phyloP scores from a whole-genome alignment of 1,140 invertebrate species.

The Dermatophagoides farinae region DNA sequence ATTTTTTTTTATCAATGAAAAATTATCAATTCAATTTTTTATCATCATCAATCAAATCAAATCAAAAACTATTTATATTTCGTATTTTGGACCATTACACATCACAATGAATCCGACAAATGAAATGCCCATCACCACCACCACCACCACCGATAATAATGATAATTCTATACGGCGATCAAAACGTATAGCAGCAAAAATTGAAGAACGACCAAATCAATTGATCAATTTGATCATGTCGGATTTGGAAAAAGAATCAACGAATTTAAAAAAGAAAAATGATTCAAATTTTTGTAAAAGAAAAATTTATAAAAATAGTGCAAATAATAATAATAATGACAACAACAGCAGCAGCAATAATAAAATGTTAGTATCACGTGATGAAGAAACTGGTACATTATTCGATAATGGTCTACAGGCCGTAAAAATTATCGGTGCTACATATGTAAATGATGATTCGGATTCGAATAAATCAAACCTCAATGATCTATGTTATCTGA shows the following conservation, averaged over 20 bases:
- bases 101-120: no score
- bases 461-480: neutral
- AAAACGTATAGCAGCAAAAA: conserved; percentile 2
- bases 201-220: neutral
- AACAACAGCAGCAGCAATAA: no score
- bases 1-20: no score
- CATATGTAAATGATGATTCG: neutral
- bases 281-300: neutral
- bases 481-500: neutral
- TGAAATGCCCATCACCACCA: no score
- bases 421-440: neutral
- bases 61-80: no score
- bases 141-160: neutral
- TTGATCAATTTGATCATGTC: neutral
- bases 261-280: neutral
- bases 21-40: no score
- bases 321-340: no score
- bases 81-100: no score
- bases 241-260: neutral
- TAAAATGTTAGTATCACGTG: neutral
- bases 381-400: neutral
- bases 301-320: neutral
- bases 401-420: neutral
- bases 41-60: no score
- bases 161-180: neutral